These are phyloP conservation scores for Campoplex capitator DNA, from an alignment of 2,888 invertebrate species.

Conservation along the genomic window DNA sequence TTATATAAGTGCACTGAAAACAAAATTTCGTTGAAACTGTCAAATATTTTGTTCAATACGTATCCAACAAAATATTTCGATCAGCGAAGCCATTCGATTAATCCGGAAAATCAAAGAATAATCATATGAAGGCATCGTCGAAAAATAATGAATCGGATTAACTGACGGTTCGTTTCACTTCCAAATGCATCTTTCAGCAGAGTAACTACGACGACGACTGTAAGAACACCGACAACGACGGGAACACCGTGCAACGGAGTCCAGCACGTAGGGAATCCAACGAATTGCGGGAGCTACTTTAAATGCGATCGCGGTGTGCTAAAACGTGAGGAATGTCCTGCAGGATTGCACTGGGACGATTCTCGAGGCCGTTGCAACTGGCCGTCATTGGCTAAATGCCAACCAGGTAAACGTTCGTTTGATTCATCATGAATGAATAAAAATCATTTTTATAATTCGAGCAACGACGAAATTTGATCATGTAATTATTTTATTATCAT, in stretches of 20 bases:
- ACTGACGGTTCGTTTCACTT: neutral
- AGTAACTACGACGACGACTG: constrained; percentile 78
- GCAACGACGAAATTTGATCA: too few species aligned
- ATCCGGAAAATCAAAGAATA: too few species aligned
- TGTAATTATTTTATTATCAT: too few species aligned
- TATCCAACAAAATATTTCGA: too few species aligned
- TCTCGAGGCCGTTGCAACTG: constrained; percentile 90
- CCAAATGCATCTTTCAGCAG: neutral
- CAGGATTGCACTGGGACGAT: constrained; percentile 93
- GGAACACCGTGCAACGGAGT: constrained; percentile 83
- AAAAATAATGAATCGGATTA: too few species aligned
- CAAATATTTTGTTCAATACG: too few species aligned
- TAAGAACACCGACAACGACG: constrained; percentile 78
- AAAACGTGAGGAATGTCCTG: constrained; percentile 90
- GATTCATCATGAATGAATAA: too few species aligned
- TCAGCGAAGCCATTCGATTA: too few species aligned
- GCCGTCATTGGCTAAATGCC: constrained; percentile 91
- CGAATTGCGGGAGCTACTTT: constrained; percentile 91
- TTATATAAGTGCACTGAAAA: too few species aligned
- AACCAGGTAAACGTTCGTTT: constrained; percentile 71
- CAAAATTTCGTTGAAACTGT: too few species aligned
- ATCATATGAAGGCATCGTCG: too few species aligned
- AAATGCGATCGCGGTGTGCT: constrained; percentile 91
- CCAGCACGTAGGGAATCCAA: constrained; percentile 87
- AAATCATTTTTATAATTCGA: too few species aligned